Percentiles rank a stretch among this genome's conserved stretches.
Conservation (phyloP, 2,113 vertebrate species). For the Steatornis caripensis region DNA sequence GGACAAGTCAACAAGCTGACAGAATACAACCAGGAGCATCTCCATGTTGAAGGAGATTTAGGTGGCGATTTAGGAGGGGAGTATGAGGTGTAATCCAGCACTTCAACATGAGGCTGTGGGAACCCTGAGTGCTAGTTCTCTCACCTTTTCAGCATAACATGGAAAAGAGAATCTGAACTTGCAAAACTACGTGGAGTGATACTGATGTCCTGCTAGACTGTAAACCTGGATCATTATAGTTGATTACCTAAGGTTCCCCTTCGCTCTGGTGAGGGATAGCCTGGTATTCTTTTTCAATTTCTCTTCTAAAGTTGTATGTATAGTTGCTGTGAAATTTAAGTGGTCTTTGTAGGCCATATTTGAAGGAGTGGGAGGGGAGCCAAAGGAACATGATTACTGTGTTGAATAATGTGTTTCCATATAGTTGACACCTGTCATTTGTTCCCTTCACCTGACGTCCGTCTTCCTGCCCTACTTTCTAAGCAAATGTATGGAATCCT, state of each 20-base stretch:
- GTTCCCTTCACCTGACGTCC: not conserved
- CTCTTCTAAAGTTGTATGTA: not conserved
- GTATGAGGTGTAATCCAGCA: not conserved
- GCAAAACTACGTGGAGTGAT: not conserved
- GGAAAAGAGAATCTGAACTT: not conserved
- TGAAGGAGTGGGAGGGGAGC: not conserved
- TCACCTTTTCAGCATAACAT: not conserved
- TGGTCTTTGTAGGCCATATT: not conserved
- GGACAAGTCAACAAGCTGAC: not conserved
- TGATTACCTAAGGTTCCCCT: not conserved
- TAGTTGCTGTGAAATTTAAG: not conserved
- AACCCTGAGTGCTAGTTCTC: not conserved
- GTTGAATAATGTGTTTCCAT: not conserved
- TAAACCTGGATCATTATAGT: not conserved
- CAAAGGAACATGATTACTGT: not conserved
- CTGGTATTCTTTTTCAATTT: not conserved
- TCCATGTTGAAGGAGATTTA: not conserved
- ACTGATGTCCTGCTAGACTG: not conserved
- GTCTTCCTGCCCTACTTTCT: not conserved
- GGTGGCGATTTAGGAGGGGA: not conserved
- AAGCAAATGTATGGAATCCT: not conserved
- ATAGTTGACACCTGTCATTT: not conserved
- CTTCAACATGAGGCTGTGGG: not conserved
- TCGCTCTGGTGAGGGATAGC: not conserved
- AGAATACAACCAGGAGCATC: not conserved